Evolutionary conservation across 2,888 invertebrate genomes (phyloP).

Genomic region (Fabriciana adippe): DNA sequence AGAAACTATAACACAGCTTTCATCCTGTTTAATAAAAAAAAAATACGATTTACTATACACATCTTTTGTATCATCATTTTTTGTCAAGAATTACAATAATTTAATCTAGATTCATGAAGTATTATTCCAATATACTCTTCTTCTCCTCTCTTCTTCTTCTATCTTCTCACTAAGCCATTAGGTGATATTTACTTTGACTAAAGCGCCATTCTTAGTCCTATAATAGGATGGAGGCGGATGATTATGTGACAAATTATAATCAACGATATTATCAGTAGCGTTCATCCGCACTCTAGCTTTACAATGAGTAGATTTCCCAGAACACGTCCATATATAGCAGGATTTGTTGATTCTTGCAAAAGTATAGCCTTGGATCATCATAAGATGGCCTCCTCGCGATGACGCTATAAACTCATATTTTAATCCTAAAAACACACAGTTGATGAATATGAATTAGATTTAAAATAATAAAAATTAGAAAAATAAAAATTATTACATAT

Average conservation of each 20-base stretch:
- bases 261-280: constrained; percentile 13
- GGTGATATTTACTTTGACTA: constrained; percentile 26
- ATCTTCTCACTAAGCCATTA: too few relatives aligned
- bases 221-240: constrained; percentile 41
- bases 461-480: background rate
- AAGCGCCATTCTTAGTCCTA: constrained; percentile 37
- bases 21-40: too few relatives aligned
- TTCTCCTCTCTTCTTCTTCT: too few relatives aligned
- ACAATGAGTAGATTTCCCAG: constrained; percentile 36
- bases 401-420: constrained; percentile 34
- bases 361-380: constrained; percentile 40
- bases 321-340: constrained; percentile 41
- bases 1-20: too few relatives aligned
- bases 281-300: constrained; percentile 35
- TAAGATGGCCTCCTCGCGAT: constrained; percentile 35
- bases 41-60: too few relatives aligned
- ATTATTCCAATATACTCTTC: too few relatives aligned
- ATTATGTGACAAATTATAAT: constrained; percentile 35
- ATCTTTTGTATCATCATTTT: too few relatives aligned
- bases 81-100: too few relatives aligned
- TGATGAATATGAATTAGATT: background rate
- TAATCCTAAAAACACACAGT: constrained; percentile 28
- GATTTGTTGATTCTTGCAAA: constrained; percentile 39
- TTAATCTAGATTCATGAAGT: too few relatives aligned
- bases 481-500: background rate